Evolutionary conservation across 2,888 invertebrate genomes (phyloP).

Genomic region (Xylota sylvarum): DNA sequence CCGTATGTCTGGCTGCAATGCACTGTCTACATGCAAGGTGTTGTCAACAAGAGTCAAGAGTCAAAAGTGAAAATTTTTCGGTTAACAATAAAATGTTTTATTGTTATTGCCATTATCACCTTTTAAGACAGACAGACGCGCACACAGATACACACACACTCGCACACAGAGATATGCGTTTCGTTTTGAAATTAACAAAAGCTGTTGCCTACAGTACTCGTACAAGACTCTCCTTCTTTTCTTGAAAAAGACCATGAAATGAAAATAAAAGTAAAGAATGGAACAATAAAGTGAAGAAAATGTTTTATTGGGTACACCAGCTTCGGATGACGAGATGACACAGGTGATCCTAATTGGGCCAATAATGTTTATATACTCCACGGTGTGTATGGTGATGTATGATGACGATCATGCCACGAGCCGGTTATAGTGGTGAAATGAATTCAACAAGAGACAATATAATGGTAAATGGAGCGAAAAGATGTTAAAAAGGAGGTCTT

Average conservation of each 20-base stretch:
- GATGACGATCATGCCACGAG: slow-evolving; percentile 35
- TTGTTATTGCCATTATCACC: slow-evolving; percentile 67
- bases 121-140: slow-evolving; percentile 19
- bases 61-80: slow-evolving; percentile 73
- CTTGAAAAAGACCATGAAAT: slow-evolving; percentile 46
- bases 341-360: slow-evolving; percentile 76
- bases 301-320: slow-evolving; percentile 44
- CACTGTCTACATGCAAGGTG: slow-evolving; percentile 21
- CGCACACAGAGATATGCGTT: background rate
- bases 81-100: slow-evolving; percentile 72
- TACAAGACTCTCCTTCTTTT: slow-evolving; percentile 51
- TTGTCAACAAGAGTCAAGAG: slow-evolving; percentile 66
- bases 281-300: slow-evolving; percentile 14
- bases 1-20: slow-evolving; percentile 13
- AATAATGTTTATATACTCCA: slow-evolving; percentile 63
- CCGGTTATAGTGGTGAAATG: slow-evolving; percentile 19
- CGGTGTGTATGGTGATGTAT: background rate
- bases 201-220: slow-evolving; percentile 6
- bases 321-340: slow-evolving; percentile 65
- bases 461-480: slow-evolving; percentile 45
- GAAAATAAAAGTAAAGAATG: slow-evolving; percentile 64
- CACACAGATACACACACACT: slow-evolving; percentile 21
- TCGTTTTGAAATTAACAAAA: slow-evolving; percentile 50
- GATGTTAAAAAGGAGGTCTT: slow-evolving; percentile 30
- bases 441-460: slow-evolving; percentile 31